Base-by-base conservation (phyloP, 2,888 invertebrate genomes). In the Lamellibrachia satsuma region DNA sequence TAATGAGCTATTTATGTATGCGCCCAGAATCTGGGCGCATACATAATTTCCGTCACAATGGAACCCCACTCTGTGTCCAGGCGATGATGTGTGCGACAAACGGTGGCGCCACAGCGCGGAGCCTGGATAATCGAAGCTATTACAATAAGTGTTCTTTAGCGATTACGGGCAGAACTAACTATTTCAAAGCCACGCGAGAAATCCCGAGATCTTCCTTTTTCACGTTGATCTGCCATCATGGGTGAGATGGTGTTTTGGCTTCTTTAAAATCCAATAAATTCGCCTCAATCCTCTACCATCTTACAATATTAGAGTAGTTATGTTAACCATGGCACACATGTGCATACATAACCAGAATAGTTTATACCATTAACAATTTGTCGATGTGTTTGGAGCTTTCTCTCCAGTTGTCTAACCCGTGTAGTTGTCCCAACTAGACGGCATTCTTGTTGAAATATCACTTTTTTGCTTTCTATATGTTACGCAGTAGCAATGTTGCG, bases 221-320 rank as follows among this genome's bases (percentile, higher is more conserved):
- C 75, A 75, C 75, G 75, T 75, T 75, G 75, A 75, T 75, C n/a
- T 75, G 75, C 75, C 75, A 75, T 22, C 75, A 75, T 75, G 75
- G 75, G 75, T 75, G 75, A 75, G 75, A 75, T 22, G n/a, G 75
- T 75, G 75, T 75, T 75, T 75, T 75, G 75, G 22, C 75, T 75
- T 75, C n/a, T 15, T 22, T 15, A 75, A 75, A 75, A 75, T 75
- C 75, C 75, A 75, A 22, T 75, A 75, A 75, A 75, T 75, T 11
- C n/a, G 75, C 15, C 75, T 75, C n/a, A 75, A 22, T 75, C 22
- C 75, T 75, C 3, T 75, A 75, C 75, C 75, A 75, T 75, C 22
- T 22, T 75, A 75, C 22, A 22, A 22, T 75, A 75, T 15, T 11
- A 75, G 15, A 15, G 22, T n/a, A 75, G 22, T 75, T 22, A 75